A percentile compares a stretch with the other conserved stretches of the same genome.
These are phyloP conservation scores for Cheilosia urbana DNA, from an alignment of 2,888 invertebrate genomes.

Conservation along the genomic window DNA sequence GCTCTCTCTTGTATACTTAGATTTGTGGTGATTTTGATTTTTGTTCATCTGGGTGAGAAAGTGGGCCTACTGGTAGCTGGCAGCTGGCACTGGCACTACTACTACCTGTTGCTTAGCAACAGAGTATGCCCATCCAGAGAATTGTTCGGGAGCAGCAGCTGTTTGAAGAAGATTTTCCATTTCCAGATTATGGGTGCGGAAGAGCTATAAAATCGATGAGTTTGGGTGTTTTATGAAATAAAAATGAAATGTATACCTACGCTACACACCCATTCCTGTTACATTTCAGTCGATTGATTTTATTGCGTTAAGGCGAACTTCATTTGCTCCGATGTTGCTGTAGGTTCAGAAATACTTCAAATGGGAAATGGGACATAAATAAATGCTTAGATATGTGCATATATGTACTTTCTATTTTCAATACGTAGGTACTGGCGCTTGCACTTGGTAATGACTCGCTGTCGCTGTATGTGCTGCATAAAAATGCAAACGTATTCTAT, in stretches of 20 bases:
- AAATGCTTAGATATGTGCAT: too few species aligned
- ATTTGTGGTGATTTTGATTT: constrained; percentile 13
- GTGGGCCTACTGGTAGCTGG: constrained; percentile 30
- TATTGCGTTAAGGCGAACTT: too few species aligned
- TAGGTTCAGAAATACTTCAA: too few species aligned
- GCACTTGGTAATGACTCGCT: too few species aligned
- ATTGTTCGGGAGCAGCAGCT: constrained; percentile 51
- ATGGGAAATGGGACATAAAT: too few species aligned
- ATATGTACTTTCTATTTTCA: not conserved
- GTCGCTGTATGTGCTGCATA: too few species aligned
- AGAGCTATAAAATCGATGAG: constrained; percentile 66
- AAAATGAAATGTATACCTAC: not conserved
- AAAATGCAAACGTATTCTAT: too few species aligned
- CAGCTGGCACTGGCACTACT: too few species aligned
- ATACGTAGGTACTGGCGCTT: too few species aligned
- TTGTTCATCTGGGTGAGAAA: constrained; percentile 34
- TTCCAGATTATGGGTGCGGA: constrained; percentile 11
- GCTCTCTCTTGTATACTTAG: not conserved
- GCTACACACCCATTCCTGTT: too few species aligned
- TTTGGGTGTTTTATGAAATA: constrained; percentile 19
- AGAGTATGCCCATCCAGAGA: constrained; percentile 34
- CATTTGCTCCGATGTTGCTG: too few species aligned
- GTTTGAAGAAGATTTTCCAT: constrained; percentile 25
- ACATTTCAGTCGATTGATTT: not conserved
- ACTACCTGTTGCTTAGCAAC: constrained; percentile 74